These are phyloP conservation scores for Brachirus orientalis DNA, from an alignment of 2,113 vertebrate species.

Conservation along the genomic window DNA sequence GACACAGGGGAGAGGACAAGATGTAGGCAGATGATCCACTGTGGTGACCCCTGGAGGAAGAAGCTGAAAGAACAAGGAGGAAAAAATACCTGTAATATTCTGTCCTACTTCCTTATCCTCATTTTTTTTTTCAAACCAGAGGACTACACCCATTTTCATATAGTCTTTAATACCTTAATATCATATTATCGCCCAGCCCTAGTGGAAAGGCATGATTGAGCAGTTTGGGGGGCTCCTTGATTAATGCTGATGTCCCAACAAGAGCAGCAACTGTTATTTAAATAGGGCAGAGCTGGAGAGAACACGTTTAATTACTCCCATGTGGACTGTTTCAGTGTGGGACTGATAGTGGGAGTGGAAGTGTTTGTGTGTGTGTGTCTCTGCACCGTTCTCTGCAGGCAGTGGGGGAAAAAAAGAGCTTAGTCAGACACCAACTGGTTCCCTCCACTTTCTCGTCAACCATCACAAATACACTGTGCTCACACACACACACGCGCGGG, in stretches of 20 bases:
- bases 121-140: too few species aligned
- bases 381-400: slow-evolving; percentile 59
- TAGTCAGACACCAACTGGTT: slow-evolving; percentile 73
- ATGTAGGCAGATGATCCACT: too few species aligned
- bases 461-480: slow-evolving; percentile 18
- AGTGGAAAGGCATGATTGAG: too few species aligned
- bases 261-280: slow-evolving; percentile 71
- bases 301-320: slow-evolving; percentile 61
- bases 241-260: slow-evolving; percentile 50
- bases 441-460: slow-evolving; percentile 23
- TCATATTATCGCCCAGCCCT: too few species aligned
- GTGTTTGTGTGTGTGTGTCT: slow-evolving; percentile 26
- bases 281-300: slow-evolving; percentile 41
- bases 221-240: slow-evolving; percentile 45
- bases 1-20: too few species aligned
- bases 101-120: too few species aligned
- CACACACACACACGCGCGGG: slow-evolving; percentile 13
- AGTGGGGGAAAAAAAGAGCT: slow-evolving; percentile 57
- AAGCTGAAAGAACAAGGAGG: too few species aligned
- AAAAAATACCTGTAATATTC: too few species aligned
- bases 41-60: too few species aligned
- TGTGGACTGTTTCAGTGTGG: slow-evolving; percentile 47
- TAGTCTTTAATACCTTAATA: too few species aligned
- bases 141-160: too few species aligned
- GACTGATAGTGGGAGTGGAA: too few species aligned